Percentiles rank a stretch among this genome's conserved stretches.
phyloP scores from a whole-genome alignment of 2,113 vertebrate species.

The Chionodraco myersi region DNA sequence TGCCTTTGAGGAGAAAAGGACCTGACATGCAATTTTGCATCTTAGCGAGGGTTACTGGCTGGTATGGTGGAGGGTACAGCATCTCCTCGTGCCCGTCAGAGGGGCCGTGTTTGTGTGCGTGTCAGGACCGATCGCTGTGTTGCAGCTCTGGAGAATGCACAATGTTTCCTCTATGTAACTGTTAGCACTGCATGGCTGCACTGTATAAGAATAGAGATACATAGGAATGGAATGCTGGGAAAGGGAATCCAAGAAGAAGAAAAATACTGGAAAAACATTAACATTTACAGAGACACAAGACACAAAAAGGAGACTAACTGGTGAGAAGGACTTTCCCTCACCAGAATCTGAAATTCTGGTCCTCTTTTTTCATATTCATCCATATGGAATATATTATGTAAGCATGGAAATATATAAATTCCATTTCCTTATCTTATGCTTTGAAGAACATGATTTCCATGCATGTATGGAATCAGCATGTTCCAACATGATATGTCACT shows the following conservation, averaged over 20 bases:
- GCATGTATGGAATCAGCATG: background rate
- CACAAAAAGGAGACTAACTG: background rate
- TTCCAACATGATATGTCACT: background rate
- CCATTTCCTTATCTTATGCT: constrained; percentile 8
- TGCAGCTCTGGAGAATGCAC: constrained; percentile 56
- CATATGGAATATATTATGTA: background rate
- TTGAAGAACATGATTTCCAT: constrained; percentile 11
- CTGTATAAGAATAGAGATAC: constrained; percentile 34
- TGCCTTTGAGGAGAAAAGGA: constrained; percentile 65
- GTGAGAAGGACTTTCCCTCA: constrained; percentile 3
- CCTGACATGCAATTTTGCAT: constrained; percentile 74
- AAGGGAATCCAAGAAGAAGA: background rate
- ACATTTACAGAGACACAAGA: constrained; percentile 4
- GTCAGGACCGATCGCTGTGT: constrained; percentile 67
- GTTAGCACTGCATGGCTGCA: constrained; percentile 26
- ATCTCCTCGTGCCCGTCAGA: constrained; percentile 38
- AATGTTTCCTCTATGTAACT: constrained; percentile 61
- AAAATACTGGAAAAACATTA: constrained; percentile 11
- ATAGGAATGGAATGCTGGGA: constrained; percentile 49
- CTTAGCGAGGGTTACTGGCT: constrained; percentile 50
- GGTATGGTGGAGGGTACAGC: constrained; percentile 60
- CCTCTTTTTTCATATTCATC: constrained; percentile 2
- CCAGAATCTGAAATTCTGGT: background rate
- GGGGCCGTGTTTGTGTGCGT: constrained; percentile 59
- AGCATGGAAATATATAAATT: background rate